A percentile compares a stretch with the other conserved stretches of the same genome.
phyloP scores from a whole-genome alignment of 2,113 vertebrate genomes.

The Scomber colias region DNA sequence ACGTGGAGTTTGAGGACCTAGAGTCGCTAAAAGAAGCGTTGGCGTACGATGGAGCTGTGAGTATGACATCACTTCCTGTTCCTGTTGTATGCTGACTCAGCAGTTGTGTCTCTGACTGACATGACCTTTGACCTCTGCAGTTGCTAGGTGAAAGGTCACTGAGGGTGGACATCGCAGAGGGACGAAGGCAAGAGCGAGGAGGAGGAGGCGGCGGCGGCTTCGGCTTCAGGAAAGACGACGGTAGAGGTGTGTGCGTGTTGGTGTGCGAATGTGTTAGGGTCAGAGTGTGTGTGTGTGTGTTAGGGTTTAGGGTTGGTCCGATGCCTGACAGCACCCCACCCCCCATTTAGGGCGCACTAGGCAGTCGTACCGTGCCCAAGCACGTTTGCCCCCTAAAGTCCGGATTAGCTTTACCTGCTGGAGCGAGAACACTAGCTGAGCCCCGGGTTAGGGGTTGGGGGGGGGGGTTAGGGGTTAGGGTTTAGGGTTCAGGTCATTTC shows the following conservation, averaged over 20 bases:
- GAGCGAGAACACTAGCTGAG: too few relatives aligned
- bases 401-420: too few relatives aligned
- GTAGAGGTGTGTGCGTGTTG: slow-evolving; percentile 54
- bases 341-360: too few relatives aligned
- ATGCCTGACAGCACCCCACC: too few relatives aligned
- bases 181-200: slow-evolving; percentile 95
- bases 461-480: too few relatives aligned
- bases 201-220: slow-evolving; percentile 92
- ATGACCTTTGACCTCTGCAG: slow-evolving; percentile 81
- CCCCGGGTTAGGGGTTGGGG: too few relatives aligned
- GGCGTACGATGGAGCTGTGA: slow-evolving; percentile 96
- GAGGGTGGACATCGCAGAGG: slow-evolving; percentile 98
- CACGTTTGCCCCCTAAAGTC: too few relatives aligned
- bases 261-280: neutral
- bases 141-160: slow-evolving; percentile 91
- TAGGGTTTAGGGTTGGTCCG: too few relatives aligned
- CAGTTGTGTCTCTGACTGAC: neutral
- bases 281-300: neutral
- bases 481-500: too few relatives aligned
- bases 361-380: too few relatives aligned
- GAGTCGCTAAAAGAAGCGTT: slow-evolving; percentile 98
- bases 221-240: slow-evolving; percentile 96
- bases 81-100: neutral
- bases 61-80: slow-evolving; percentile 68
- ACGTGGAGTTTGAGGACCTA: slow-evolving; percentile 98